Evolutionary conservation across 2,888 invertebrate genomes (phyloP).

Genomic region (Ischnura elegans): DNA sequence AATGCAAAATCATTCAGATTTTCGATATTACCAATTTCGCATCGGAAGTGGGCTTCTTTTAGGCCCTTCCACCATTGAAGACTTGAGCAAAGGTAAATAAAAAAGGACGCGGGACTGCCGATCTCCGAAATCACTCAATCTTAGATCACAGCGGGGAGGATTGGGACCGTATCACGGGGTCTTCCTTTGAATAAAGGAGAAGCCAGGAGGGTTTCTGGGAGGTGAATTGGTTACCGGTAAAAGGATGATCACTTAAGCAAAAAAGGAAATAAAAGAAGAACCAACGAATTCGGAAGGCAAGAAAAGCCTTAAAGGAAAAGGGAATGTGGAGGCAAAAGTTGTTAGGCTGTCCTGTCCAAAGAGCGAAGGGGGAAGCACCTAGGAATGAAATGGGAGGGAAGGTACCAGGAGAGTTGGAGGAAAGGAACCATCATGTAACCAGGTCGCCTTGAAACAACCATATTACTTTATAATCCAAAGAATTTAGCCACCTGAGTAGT

Average conservation of each 20-base stretch:
- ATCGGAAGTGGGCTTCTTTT: background rate
- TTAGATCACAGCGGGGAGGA: background rate
- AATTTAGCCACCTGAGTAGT: no score
- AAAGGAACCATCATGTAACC: no score
- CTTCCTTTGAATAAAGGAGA: background rate
- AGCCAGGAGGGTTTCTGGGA: no score
- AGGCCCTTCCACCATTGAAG: background rate
- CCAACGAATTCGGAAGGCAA: background rate
- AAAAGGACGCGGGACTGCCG: background rate
- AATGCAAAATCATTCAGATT: background rate
- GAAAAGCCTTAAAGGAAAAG: background rate
- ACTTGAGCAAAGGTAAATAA: background rate
- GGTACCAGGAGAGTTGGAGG: background rate
- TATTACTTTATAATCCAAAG: no score
- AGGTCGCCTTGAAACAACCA: no score
- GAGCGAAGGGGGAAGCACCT: background rate
- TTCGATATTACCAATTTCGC: background rate
- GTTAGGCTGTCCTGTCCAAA: background rate
- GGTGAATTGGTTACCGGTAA: background rate
- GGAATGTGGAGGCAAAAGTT: background rate
- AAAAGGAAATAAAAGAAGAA: background rate
- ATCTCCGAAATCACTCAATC: background rate
- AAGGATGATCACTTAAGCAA: conserved; percentile 5
- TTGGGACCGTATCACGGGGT: background rate
- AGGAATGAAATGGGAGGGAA: background rate